These are phyloP conservation scores for Coleophora flavipennella DNA, from an alignment of 2,888 invertebrate genomes.

Conservation along the genomic window DNA sequence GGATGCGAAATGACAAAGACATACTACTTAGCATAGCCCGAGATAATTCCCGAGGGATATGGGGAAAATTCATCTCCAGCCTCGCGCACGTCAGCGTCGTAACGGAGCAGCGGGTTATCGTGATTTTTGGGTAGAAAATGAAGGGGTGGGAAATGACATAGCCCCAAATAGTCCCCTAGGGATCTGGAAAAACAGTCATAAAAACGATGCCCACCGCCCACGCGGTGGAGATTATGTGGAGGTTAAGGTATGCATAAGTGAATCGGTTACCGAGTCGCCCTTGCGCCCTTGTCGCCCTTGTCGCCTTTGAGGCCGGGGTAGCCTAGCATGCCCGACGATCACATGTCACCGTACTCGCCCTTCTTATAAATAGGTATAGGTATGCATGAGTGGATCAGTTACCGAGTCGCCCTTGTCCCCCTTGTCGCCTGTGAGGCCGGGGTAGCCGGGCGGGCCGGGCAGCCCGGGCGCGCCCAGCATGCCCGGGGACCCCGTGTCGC, in stretches of 20 bases:
- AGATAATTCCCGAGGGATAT: too few species aligned
- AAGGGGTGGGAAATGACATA: too few species aligned
- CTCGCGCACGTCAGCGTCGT: too few species aligned
- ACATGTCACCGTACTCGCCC: conserved; percentile 92
- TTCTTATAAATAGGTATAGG: conserved; percentile 59
- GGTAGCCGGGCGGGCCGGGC: conserved; percentile 87
- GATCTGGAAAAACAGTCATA: too few species aligned
- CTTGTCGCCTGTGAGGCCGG: conserved; percentile 91
- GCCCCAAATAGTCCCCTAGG: too few species aligned
- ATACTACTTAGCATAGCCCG: too few species aligned
- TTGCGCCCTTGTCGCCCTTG: conserved; percentile 92
- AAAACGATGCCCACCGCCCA: too few species aligned
- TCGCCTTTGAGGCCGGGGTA: conserved; percentile 93
- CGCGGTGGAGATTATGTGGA: too few species aligned
- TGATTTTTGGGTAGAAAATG: too few species aligned
- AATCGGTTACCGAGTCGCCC: conserved; percentile 91
- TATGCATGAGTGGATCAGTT: conserved; percentile 48
- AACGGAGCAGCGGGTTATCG: too few species aligned
- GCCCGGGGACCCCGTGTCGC: conserved; percentile 94
- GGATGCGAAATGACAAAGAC: too few species aligned
- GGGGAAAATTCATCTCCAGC: too few species aligned
- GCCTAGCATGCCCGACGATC: conserved; percentile 91
- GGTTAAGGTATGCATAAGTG: neutral
- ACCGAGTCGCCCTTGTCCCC: conserved; percentile 96
- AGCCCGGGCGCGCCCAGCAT: conserved; percentile 91